Evolutionary conservation across 2,113 vertebrate genomes (phyloP), one percentile per base, ranked within the genome.

Genomic region (Phylloscopus trochiloides): DNA sequence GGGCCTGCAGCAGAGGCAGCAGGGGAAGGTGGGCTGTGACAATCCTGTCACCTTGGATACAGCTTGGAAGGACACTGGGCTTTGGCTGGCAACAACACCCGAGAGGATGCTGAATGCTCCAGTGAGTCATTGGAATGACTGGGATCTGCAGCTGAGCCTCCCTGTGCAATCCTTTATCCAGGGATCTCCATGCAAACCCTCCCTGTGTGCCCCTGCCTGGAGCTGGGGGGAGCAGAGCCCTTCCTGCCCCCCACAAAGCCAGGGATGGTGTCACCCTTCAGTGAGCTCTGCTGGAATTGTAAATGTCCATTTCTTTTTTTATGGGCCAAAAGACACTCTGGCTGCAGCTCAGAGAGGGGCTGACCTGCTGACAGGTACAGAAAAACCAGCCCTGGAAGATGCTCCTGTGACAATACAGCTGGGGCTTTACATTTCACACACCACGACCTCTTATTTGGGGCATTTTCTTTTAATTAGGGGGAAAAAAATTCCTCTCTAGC

Each of bases 11-110:
- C 17, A 3, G 63, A 75, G 48, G 62, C 13, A 45, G 94, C 17
- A 3, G 63, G 77, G 48, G 62, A 92, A 85, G 78, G 47, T 28
- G 45, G 86, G 67, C 77, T 43, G 74, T n/a, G 81, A 96, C 97
- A 97, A 92, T 55, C 84, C 90, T 25, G 97, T 98, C 97, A 98
- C 98, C 98, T 97, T 98, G 98, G 98, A 98, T 96, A 98, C 97
- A 26, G 97, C 96, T 84, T 93, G 96, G 97, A 97, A 96, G 98
- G 98, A 97, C 98, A 96, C 92, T 6, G 91, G 90, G 89, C 89
- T 92, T 51, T 18, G 84, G 94, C 95, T 96, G 96, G 95, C 86
- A 85, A 62, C 18, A n/a, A 9, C 12, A 68, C 42, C 61, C 4
- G 48, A 95, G 90, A 55, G 57, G 95, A 85, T 80, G 95, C 80